These are phyloP conservation scores for Halocaridina rubra DNA, from an alignment of 2,888 invertebrate species.

Conservation along the genomic window DNA sequence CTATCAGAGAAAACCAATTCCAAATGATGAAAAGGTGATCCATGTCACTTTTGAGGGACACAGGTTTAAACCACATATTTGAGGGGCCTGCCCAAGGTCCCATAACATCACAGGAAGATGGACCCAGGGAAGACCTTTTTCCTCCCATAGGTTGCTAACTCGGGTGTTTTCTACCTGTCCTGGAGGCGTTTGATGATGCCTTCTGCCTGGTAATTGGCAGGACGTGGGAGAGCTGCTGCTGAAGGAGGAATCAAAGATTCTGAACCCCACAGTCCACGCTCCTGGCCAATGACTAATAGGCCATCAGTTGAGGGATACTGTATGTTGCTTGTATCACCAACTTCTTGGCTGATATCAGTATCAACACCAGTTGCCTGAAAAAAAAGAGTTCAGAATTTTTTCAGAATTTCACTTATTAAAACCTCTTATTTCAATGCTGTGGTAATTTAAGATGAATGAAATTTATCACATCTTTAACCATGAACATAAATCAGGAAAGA, in stretches of 20 bases:
- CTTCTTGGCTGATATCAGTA: slow-evolving; percentile 30
- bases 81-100: too few relatives aligned
- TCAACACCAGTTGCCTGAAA: slow-evolving; percentile 33
- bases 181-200: slow-evolving; percentile 65
- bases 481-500: too few relatives aligned
- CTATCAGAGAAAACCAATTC: too few relatives aligned
- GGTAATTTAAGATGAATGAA: too few relatives aligned
- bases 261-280: slow-evolving; percentile 30
- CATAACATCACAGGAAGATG: background rate
- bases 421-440: too few relatives aligned
- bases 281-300: background rate
- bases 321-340: background rate
- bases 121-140: background rate
- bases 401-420: too few relatives aligned
- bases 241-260: slow-evolving; percentile 43
- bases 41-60: too few relatives aligned
- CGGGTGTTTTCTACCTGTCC: slow-evolving; percentile 64
- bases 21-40: too few relatives aligned
- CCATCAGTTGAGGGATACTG: background rate
- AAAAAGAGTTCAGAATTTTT: too few relatives aligned
- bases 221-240: slow-evolving; percentile 50
- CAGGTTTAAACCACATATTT: too few relatives aligned
- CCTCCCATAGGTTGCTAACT: slow-evolving; percentile 9
- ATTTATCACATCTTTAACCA: too few relatives aligned
- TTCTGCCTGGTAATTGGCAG: slow-evolving; percentile 65